Conservation (phyloP, 2,888 invertebrate species). For the Rotaria socialis region DNA sequence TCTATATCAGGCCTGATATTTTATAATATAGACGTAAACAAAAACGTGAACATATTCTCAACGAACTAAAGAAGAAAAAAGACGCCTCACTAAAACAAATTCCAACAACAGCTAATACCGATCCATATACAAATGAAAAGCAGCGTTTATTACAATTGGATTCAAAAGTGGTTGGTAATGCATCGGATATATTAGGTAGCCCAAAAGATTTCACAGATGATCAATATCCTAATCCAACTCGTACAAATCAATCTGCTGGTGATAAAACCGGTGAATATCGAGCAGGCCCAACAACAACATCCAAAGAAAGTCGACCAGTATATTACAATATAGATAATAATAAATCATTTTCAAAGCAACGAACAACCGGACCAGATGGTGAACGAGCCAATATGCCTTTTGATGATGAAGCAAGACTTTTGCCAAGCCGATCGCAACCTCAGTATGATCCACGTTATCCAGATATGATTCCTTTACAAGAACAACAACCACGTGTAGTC, state of each 20-base stretch:
- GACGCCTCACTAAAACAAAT: background rate
- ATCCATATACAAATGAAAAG: background rate
- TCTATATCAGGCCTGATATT: background rate
- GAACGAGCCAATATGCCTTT: background rate
- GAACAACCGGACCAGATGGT: background rate
- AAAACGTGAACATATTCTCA: background rate
- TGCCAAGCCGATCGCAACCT: no score
- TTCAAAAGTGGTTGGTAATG: background rate
- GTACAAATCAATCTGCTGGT: background rate
- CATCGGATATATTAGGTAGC: constrained; percentile 3
- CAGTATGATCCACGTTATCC: no score
- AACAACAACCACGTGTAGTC: background rate
- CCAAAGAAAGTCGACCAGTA: background rate
- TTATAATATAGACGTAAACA: background rate
- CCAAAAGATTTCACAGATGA: background rate
- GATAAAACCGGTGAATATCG: background rate
- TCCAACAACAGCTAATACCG: background rate
- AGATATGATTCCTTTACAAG: background rate
- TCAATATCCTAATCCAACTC: background rate
- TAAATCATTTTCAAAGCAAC: background rate
- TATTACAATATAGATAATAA: background rate
- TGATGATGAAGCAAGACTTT: background rate
- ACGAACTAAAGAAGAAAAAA: background rate
- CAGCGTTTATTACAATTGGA: background rate
- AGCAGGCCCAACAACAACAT: background rate